These are phyloP conservation scores for Spea multiplicata DNA, from an alignment of 2,113 vertebrate species.

Conservation along the genomic window DNA sequence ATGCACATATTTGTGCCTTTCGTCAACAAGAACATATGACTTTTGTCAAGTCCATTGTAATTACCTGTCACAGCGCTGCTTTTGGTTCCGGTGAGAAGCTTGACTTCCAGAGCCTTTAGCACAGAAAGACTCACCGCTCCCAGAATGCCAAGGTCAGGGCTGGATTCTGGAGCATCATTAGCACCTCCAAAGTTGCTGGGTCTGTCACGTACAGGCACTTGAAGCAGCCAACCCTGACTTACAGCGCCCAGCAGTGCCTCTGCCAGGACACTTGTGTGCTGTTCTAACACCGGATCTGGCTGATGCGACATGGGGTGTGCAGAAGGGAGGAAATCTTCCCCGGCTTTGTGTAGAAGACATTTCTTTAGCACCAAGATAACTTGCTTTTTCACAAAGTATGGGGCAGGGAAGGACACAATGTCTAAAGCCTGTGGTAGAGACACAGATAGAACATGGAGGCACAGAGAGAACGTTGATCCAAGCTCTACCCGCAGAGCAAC, in stretches of 20 bases:
- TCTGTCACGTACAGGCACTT: slow-evolving; percentile 58
- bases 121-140: slow-evolving; percentile 78
- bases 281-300: slow-evolving; percentile 22
- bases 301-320: neutral
- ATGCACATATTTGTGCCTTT: too few relatives aligned
- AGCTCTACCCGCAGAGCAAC: slow-evolving; percentile 60
- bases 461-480: slow-evolving; percentile 48
- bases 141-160: slow-evolving; percentile 71
- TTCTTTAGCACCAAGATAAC: slow-evolving; percentile 78
- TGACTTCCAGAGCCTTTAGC: slow-evolving; percentile 81
- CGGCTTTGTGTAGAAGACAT: slow-evolving; percentile 68
- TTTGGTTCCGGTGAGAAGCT: slow-evolving; percentile 51
- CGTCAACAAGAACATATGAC: too few relatives aligned
- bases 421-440: slow-evolving; percentile 63
- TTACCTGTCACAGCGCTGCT: slow-evolving; percentile 21
- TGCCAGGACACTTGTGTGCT: slow-evolving; percentile 64
- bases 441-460: slow-evolving; percentile 67
- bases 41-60: neutral
- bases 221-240: slow-evolving; percentile 64
- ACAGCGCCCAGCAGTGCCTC: slow-evolving; percentile 62
- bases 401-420: slow-evolving; percentile 54
- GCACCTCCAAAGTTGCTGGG: slow-evolving; percentile 72
- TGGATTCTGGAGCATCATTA: slow-evolving; percentile 42
- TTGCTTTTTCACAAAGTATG: slow-evolving; percentile 73
- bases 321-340: slow-evolving; percentile 70